Evolutionary conservation across 1,140 invertebrate species (phyloP), one percentile per base, ranked within the genome.

Genomic region (Archivesica marissinica): DNA sequence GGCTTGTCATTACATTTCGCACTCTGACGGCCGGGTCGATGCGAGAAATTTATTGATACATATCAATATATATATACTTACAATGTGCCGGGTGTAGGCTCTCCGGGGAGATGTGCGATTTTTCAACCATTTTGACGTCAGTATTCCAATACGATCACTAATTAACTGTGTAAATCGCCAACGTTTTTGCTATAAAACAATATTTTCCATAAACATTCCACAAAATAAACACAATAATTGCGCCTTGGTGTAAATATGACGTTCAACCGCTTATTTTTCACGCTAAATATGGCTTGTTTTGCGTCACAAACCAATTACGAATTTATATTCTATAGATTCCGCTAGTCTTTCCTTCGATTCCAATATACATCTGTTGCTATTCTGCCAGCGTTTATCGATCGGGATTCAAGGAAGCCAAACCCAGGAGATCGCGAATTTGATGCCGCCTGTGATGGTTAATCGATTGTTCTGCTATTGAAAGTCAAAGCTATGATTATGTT

Each of bases 361-460:
- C 28, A 20, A 44, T 47, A 56, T 56, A 72, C 13, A 30, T 47
- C 41, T 72, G 68, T 72, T 72, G 68, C 68, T 72, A 28, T 72
- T 72, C 68, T 72, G 44, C 68, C 39, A 52, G 68, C 68, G 23
- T 72, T 25, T 72, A 72, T 72, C 44, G 68, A 72, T 72, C 41
- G 20, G 11, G 68, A 72, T 47, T 47, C n/a, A 50, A 72, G 41
- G 13, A 72, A 41, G 38, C 15, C 68, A 72, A 72, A 30, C 68
- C 41, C 66, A 25, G 41, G 39, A 72, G 68, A 72, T 72, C 30
- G 3, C 23, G 25, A 64, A 17, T 64, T 33, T 64, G 59, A 64
- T 64, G 33, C 30, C 33, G 2, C 30, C 15, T 28, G 11, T 64
- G 28, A 64, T 1, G 30, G 30, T 35, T 64, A 35, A 64, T 64